Conservation (phyloP, 2,888 invertebrate species). For the Spodoptera picta region DNA sequence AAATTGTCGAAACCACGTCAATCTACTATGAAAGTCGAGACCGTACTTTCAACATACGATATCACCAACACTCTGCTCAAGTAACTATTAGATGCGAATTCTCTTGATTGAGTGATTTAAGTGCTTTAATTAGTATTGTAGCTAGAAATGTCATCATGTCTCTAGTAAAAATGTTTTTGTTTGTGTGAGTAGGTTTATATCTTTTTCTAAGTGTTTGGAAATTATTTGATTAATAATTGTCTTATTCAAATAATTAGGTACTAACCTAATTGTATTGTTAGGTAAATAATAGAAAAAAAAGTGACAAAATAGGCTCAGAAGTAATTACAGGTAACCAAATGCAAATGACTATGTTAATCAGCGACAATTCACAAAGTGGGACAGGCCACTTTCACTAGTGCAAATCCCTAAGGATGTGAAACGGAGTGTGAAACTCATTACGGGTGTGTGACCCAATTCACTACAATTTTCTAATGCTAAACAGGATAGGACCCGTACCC, state of each 20-base stretch:
- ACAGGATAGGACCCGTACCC: conserved; percentile 49
- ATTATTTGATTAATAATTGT: too few species aligned
- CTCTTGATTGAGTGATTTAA: conserved; percentile 14
- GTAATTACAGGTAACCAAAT: conserved; percentile 38
- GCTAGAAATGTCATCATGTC: conserved; percentile 6
- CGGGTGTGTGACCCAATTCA: conserved; percentile 68
- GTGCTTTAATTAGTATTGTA: conserved; percentile 24
- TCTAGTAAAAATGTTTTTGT: too few species aligned
- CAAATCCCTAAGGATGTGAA: conserved; percentile 64
- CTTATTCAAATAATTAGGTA: too few species aligned
- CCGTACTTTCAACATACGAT: conserved; percentile 41
- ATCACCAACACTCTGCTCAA: conserved; percentile 23
- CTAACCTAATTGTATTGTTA: too few species aligned
- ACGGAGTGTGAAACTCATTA: conserved; percentile 68
- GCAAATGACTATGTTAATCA: conserved; percentile 56
- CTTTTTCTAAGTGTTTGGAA: too few species aligned
- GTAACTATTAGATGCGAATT: conserved; percentile 16
- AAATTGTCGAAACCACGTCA: conserved; percentile 56
- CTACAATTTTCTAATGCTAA: conserved; percentile 64
- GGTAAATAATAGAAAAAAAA: conserved; percentile 15
- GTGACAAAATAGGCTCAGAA: conserved; percentile 16
- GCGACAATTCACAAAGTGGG: conserved; percentile 50
- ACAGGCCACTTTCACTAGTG: conserved; percentile 62
- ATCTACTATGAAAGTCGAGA: conserved; percentile 48
- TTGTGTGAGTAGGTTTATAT: too few species aligned